These are phyloP conservation scores for Leucozona laternaria DNA, from an alignment of 2,888 invertebrate species.

Conservation along the genomic window DNA sequence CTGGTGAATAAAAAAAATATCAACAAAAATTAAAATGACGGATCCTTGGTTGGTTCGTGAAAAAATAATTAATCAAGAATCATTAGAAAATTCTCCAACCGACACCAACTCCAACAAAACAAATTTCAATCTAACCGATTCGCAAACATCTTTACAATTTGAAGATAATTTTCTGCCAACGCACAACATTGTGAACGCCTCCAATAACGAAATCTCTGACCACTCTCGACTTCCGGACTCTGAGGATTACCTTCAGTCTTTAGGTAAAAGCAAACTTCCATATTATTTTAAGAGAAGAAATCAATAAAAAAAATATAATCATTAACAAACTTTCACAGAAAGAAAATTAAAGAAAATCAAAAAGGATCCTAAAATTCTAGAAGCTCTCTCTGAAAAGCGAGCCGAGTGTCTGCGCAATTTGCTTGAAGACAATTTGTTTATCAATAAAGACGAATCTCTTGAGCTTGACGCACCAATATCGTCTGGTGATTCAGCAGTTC, in stretches of 20 bases:
- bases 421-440: slow-evolving; percentile 80
- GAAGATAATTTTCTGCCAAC: slow-evolving; percentile 86
- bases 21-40: slow-evolving; percentile 76
- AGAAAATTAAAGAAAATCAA: slow-evolving; percentile 84
- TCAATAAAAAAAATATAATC: slow-evolving; percentile 19
- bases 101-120: slow-evolving; percentile 51
- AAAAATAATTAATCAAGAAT: slow-evolving; percentile 58
- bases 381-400: slow-evolving; percentile 84
- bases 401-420: slow-evolving; percentile 85
- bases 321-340: slow-evolving; percentile 77
- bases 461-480: slow-evolving; percentile 84
- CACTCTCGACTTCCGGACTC: slow-evolving; percentile 84
- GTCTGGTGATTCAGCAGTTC: slow-evolving; percentile 79
- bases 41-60: slow-evolving; percentile 80
- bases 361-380: slow-evolving; percentile 84
- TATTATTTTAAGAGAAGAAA: neutral
- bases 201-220: slow-evolving; percentile 81
- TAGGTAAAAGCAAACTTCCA: slow-evolving; percentile 85
- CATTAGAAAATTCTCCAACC: slow-evolving; percentile 54
- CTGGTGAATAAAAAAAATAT: slow-evolving; percentile 35
- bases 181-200: slow-evolving; percentile 80
- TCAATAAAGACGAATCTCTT: slow-evolving; percentile 78
- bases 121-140: slow-evolving; percentile 34
- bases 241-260: slow-evolving; percentile 85
- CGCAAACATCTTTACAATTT: slow-evolving; percentile 80